Base-by-base conservation (phyloP, 2,888 invertebrate genomes). In the Chelonus formosanus region DNA sequence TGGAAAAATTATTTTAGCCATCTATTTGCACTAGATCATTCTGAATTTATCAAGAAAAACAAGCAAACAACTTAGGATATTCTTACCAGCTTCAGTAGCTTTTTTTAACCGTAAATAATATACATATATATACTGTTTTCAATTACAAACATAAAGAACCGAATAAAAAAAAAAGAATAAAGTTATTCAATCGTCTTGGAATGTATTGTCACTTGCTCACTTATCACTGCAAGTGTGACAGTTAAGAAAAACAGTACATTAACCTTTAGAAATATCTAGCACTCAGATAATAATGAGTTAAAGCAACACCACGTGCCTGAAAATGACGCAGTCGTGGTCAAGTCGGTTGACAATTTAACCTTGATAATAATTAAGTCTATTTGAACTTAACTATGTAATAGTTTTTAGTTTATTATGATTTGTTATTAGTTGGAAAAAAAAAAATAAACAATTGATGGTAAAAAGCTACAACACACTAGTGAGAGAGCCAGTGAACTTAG, bases 1-100 rank as follows among this genome's bases (percentile, higher is more conserved):
- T 35, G 35, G 34, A n/a, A 53, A 3, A 8, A 53, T 53, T 32
- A 2, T 5, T 10, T 4, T 3, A 40, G 40, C 40, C 40, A 40
- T 40, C 40, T 40, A 36, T 54, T 36, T 40, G 5, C 10, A 35
- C 4, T 36, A 54, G 35, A 34, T 4, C 40, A 10, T 4, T 2
- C 3, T 5, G 0, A 54, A 3, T 54, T 10, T 5, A 36, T 10
- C 6, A n/a, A 20, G n/a, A 54, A 5, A 10, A 6, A 54, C 2
- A 10, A 36, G 5, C 7, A 43, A 10, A 31, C n/a, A 45, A 44
- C 32, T 4, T 43, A 44, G 7, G 5, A 20, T 34, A 47, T 58
- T 65, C 66, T 66, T 62, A 66, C 66, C 66, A 57, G 52, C 66
- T 57, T 53, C 62, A 62, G 62, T 40, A 5, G 60, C 52, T 48